Evolutionary conservation across 1,140 invertebrate species (phyloP).

Genomic region (Bombus fervidus): DNA sequence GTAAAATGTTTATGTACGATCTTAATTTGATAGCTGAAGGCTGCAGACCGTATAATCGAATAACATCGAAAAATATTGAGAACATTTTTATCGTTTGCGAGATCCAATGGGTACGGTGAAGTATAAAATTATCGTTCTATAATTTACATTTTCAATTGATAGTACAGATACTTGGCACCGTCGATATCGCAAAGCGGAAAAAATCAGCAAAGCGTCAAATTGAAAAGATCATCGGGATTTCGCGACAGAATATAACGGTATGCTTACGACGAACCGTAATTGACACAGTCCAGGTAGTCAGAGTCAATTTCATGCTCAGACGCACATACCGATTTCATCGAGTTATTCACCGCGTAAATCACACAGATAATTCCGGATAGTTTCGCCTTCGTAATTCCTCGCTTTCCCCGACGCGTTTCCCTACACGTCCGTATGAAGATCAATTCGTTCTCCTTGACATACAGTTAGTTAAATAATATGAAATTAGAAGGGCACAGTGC

Average conservation of each 20-base stretch:
- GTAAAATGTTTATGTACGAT: too few species aligned
- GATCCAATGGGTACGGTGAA: too few species aligned
- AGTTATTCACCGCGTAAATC: conserved; percentile 65
- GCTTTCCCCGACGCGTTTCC: conserved; percentile 2
- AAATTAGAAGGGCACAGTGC: neutral
- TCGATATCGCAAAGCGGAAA: neutral
- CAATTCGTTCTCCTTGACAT: neutral
- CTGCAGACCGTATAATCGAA: too few species aligned
- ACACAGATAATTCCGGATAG: conserved; percentile 58
- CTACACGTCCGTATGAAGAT: neutral
- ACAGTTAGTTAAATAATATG: neutral
- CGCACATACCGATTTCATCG: conserved; percentile 66
- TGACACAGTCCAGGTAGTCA: conserved; percentile 27
- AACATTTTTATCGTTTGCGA: neutral
- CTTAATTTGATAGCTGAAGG: too few species aligned
- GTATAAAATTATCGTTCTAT: neutral
- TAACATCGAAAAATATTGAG: neutral
- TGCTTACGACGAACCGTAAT: conserved; percentile 15
- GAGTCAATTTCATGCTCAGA: conserved; percentile 58
- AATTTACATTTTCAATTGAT: neutral
- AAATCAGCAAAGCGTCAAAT: conserved; percentile 4
- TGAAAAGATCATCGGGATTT: conserved; percentile 1
- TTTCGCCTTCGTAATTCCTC: conserved; percentile 50
- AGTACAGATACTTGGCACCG: neutral
- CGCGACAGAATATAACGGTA: neutral